These are phyloP conservation scores for Drosophila differens DNA, from an alignment of 2,888 invertebrate genomes.

Conservation along the genomic window DNA sequence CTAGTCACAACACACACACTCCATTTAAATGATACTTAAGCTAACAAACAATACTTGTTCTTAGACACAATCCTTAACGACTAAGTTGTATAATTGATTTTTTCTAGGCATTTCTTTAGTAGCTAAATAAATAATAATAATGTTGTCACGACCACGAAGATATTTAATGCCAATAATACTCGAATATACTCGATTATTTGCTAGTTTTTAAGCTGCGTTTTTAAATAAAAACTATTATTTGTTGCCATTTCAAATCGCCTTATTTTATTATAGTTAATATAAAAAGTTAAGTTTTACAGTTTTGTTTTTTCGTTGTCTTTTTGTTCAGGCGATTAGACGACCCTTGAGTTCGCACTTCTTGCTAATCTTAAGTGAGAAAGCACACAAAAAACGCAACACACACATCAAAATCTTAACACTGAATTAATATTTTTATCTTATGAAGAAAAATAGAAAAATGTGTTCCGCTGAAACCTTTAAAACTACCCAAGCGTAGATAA, in stretches of 20 bases:
- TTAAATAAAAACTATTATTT: slow-evolving; percentile 62
- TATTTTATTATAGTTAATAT: slow-evolving; percentile 23
- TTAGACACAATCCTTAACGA: slow-evolving; percentile 43
- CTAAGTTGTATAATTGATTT: slow-evolving; percentile 43
- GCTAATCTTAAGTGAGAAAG: slow-evolving; percentile 13
- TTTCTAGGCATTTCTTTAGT: slow-evolving; percentile 47
- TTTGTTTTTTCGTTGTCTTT: background rate
- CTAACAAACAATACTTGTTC: slow-evolving; percentile 51
- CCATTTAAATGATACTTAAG: slow-evolving; percentile 26
- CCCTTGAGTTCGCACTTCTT: background rate
- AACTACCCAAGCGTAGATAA: slow-evolving; percentile 26
- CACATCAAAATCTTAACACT: background rate
- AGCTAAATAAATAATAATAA: slow-evolving; percentile 51
- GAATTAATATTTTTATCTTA: slow-evolving; percentile 7
- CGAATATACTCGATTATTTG: slow-evolving; percentile 61
- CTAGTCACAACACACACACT: slow-evolving; percentile 22
- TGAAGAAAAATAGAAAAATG: slow-evolving; percentile 1
- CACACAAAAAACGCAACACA: background rate
- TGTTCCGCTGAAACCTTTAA: slow-evolving; percentile 26
- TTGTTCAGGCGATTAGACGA: slow-evolving; percentile 8
- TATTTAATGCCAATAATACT: slow-evolving; percentile 56
- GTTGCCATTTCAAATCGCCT: slow-evolving; percentile 67
- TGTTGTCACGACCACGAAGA: slow-evolving; percentile 41
- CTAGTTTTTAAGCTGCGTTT: slow-evolving; percentile 70
- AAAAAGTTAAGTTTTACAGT: slow-evolving; percentile 15